These are phyloP conservation scores for Nasonia giraulti DNA, from an alignment of 1,140 invertebrate species.

Conservation along the genomic window DNA sequence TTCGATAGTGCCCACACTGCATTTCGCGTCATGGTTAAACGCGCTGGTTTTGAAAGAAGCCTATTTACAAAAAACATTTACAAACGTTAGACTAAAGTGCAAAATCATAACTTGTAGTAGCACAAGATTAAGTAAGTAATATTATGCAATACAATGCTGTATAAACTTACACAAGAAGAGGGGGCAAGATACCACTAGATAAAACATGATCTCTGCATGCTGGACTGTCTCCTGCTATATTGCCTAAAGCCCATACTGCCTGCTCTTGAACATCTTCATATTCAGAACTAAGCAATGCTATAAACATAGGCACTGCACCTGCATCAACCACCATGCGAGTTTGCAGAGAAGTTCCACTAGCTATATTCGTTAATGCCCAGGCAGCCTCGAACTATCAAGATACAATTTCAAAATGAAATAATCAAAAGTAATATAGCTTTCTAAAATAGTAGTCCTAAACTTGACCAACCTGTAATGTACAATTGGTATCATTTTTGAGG, in stretches of 20 bases:
- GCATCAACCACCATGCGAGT: constrained; percentile 95
- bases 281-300: constrained; percentile 85
- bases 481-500: constrained; percentile 88
- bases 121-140: neutral
- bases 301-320: constrained; percentile 94
- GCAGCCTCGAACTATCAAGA: constrained; percentile 93
- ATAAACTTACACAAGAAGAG: constrained; percentile 87
- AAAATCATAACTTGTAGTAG: neutral
- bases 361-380: constrained; percentile 98
- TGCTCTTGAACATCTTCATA: constrained; percentile 97
- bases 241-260: constrained; percentile 97
- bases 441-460: neutral
- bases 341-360: constrained; percentile 95
- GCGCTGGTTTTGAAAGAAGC: constrained; percentile 86
- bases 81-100: neutral
- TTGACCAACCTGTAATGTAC: constrained; percentile 84
- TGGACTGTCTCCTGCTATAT: constrained; percentile 97
- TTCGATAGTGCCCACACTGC: constrained; percentile 99
- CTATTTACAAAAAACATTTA: constrained; percentile 73
- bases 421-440: constrained; percentile 16
- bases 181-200: constrained; percentile 87
- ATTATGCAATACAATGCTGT: neutral
- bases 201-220: constrained; percentile 94
- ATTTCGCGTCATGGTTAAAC: constrained; percentile 95
- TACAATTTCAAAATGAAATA: constrained; percentile 34